phyloP scores from a whole-genome alignment of 2,113 vertebrate species.

The Nothobranchius kuhntae region DNA sequence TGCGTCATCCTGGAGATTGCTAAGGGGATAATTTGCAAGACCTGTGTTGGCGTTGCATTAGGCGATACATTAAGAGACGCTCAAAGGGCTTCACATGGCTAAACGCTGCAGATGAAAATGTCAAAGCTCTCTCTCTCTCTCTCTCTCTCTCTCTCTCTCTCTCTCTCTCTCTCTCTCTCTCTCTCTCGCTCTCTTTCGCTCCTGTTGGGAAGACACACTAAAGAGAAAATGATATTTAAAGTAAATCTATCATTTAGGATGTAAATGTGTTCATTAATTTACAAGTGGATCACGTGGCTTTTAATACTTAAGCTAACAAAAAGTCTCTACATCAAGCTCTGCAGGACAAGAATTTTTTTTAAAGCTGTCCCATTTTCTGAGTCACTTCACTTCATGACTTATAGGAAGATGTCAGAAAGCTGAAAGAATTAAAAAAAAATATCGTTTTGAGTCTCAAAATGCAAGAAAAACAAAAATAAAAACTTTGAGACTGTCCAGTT shows the following conservation, averaged over 20 bases:
- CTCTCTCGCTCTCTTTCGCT: not conserved
- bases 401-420: no score
- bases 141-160: no score
- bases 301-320: no score
- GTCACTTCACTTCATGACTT: no score
- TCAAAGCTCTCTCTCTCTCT: not conserved
- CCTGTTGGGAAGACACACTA: not conserved
- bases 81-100: not conserved
- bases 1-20: constrained; percentile 22
- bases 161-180: no score
- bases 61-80: constrained; percentile 1
- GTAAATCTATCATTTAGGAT: not conserved
- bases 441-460: no score
- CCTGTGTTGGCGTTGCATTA: constrained; percentile 9
- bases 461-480: no score
- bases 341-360: no score
- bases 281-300: not conserved
- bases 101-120: not conserved
- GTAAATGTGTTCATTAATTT: not conserved
- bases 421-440: no score
- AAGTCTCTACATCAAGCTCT: no score
- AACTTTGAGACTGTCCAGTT: no score
- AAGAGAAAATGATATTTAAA: not conserved
- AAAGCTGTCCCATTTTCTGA: no score
- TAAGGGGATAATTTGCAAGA: constrained; percentile 10